Base-by-base conservation (phyloP, 2,888 invertebrate species). In the Spodoptera littoralis region DNA sequence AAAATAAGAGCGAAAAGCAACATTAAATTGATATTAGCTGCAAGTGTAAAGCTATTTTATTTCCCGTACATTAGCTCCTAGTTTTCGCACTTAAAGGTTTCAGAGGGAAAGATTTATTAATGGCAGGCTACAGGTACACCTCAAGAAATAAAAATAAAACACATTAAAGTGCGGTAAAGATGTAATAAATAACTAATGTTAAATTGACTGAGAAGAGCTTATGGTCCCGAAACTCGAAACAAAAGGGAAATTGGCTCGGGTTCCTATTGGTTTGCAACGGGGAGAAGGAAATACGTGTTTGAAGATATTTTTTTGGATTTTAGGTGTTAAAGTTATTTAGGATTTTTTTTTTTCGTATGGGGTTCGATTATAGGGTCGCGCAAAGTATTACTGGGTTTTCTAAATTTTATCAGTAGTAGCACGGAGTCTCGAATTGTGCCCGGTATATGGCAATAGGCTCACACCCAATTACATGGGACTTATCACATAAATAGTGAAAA, bases 171-270 rank as follows among this genome's bases (percentile, higher is more conserved):
- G 88, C 87, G 85, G 86, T 88, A 89, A 92, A 90, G 89, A 88
- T 81, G 90, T 86, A 90, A 92, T 92, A 92, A 92, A 92, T 92
- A 91, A 88, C 90, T 84, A 84, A 90, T 90, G 92, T 92, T 93
- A 92, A 93, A 93, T 93, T 93, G 92, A 91, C 90, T 92, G 92
- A 79, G 88, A 89, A 91, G 88, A 88, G 86, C 88, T 92, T 91
- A 92, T 90, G 89, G 89, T 80, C 87, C 89, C 82, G 88, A 86
- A 91, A 88, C 84, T 85, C 73, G 82, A 82, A 88, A 87, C 84
- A 87, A 84, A 86, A 84, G 85, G 85, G 82, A 84, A 82, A 85
- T 88, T 83, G 81, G 81, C 75, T 68, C 70, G 65, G 77, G 76
- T 82, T 79, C 58, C 84, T 71, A 82, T 77, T 81, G 76, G 75